A percentile compares a stretch with the other conserved stretches of the same genome.
Evolutionary conservation across 2,113 vertebrate species (phyloP).

Genomic region (Mus spicilegus): DNA sequence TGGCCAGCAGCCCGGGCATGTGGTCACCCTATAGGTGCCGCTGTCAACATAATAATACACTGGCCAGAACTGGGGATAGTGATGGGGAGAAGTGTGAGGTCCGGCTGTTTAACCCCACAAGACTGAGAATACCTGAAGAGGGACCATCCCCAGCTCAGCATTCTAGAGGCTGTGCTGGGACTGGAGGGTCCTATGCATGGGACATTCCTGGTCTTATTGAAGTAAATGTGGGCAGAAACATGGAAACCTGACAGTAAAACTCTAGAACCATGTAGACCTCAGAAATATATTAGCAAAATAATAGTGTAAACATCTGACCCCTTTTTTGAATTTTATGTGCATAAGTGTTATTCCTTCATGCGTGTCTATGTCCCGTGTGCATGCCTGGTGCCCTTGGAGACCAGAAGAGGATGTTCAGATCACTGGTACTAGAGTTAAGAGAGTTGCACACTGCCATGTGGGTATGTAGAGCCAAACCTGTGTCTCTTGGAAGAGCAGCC

Average conservation of each 20-base stretch:
- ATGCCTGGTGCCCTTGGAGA: not conserved
- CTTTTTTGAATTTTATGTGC: not conserved
- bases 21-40: not conserved
- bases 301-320: not conserved
- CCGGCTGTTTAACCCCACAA: not conserved
- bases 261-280: not conserved
- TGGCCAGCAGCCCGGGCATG: not conserved
- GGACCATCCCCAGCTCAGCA: not conserved
- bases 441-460: not conserved
- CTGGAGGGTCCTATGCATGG: accelerated
- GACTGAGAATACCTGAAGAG: not conserved
- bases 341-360: not conserved
- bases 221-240: not conserved
- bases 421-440: not conserved
- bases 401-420: not conserved
- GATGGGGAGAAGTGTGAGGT: not conserved
- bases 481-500: not conserved
- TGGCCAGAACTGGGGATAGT: not conserved
- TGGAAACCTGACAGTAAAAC: not conserved
- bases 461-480: not conserved
- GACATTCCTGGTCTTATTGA: not conserved
- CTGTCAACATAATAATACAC: not conserved
- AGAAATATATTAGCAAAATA: not conserved
- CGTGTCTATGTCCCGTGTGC: too few relatives aligned
- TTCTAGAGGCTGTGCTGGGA: not conserved